Percentiles rank a stretch among this genome's conserved stretches.
phyloP scores from a whole-genome alignment of 2,113 vertebrate genomes.

The Lophura nycthemera region DNA sequence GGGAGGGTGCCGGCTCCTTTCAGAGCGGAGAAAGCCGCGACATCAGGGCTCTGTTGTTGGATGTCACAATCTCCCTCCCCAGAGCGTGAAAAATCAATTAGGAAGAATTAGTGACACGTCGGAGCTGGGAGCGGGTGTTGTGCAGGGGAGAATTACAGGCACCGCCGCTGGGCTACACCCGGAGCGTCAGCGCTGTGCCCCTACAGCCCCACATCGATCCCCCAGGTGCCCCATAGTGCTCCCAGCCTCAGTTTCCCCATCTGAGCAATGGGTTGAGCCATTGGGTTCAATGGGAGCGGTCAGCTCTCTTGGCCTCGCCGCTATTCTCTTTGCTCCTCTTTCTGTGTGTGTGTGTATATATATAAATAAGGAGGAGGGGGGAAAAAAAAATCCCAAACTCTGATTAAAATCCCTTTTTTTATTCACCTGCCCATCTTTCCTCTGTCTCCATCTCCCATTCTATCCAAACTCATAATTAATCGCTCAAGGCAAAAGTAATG shows the following conservation, averaged over 20 bases:
- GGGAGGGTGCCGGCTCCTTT: slow-evolving; percentile 32
- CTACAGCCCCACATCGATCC: fast-evolving
- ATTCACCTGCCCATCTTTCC: slow-evolving; percentile 84
- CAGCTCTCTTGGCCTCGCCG: fast-evolving
- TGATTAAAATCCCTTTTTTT: slow-evolving; percentile 76
- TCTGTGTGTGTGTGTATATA: neutral
- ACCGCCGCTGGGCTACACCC: fast-evolving
- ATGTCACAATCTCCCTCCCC: slow-evolving; percentile 52
- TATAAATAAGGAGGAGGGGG: neutral
- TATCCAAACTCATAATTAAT: slow-evolving; percentile 90
- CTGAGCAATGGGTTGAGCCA: fast-evolving
- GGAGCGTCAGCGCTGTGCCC: fast-evolving
- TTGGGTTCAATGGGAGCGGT: neutral
- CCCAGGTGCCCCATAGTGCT: neutral
- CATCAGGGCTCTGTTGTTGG: slow-evolving; percentile 36
- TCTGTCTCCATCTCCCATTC: slow-evolving; percentile 83
- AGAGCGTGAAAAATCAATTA: slow-evolving; percentile 68
- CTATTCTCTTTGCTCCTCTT: neutral
- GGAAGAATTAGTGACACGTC: slow-evolving; percentile 63
- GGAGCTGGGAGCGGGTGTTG: neutral
- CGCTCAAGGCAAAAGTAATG: slow-evolving; percentile 91
- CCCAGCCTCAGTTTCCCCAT: neutral
- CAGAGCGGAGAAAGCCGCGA: slow-evolving; percentile 38
- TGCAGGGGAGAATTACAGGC: neutral
- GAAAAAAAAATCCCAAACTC: slow-evolving; percentile 73